Percentiles rank a stretch among this genome's conserved stretches.
These are phyloP conservation scores for Nothobranchius kuhntae DNA, from an alignment of 2,113 vertebrate species.

Conservation along the genomic window DNA sequence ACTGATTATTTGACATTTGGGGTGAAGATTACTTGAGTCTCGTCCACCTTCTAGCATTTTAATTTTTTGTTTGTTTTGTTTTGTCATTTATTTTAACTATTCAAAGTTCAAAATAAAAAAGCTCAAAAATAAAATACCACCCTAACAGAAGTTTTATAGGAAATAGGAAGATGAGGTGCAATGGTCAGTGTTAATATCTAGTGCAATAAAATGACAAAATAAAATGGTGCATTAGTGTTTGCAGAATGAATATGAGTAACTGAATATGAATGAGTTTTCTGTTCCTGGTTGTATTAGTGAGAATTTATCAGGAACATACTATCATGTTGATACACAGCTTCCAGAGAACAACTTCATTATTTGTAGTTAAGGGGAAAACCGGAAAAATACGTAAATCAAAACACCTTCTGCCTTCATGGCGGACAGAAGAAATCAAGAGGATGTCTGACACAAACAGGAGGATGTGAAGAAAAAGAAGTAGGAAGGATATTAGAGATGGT, in stretches of 20 bases:
- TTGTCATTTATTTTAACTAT: too few relatives aligned
- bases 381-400: conserved; percentile 10
- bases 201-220: too few relatives aligned
- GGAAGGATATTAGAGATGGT: conserved; percentile 44
- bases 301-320: not conserved
- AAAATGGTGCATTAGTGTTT: not conserved
- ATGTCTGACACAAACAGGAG: conserved; percentile 8
- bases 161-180: too few relatives aligned
- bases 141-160: too few relatives aligned
- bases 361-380: conserved; percentile 8
- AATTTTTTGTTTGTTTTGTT: too few relatives aligned
- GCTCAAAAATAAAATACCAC: too few relatives aligned
- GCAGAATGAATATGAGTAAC: not conserved
- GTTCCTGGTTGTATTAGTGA: conserved; percentile 2
- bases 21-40: too few relatives aligned
- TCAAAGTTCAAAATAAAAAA: too few relatives aligned
- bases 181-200: too few relatives aligned
- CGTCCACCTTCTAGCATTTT: too few relatives aligned
- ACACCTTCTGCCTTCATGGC: not conserved
- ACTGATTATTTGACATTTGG: too few relatives aligned
- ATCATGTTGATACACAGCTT: conserved; percentile 5
- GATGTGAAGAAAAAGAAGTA: conserved; percentile 15
- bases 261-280: conserved; percentile 12
- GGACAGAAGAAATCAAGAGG: not conserved
- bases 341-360: conserved; percentile 6